Conservation (phyloP, 2,888 invertebrate genomes). For the Drosophila glabriapex region DNA sequence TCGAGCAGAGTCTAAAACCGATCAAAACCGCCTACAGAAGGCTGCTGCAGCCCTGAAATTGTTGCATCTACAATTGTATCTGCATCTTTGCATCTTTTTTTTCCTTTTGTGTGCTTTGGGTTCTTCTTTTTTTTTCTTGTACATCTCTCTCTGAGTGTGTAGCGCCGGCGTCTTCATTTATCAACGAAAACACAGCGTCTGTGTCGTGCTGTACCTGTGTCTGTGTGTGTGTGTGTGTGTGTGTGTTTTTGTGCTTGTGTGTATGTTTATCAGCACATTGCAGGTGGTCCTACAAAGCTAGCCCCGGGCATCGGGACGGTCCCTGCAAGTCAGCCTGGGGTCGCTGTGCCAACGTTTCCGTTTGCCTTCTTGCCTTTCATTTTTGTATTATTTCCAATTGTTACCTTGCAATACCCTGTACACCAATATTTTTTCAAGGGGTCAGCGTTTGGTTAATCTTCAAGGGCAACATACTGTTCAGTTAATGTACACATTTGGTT, state of each 20-base stretch:
- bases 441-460: background rate
- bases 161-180: conserved; percentile 80
- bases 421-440: background rate
- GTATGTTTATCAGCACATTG: conserved; percentile 78
- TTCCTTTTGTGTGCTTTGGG: conserved; percentile 2
- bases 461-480: background rate
- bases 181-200: conserved; percentile 42
- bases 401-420: conserved; percentile 49
- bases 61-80: conserved; percentile 35
- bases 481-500: background rate
- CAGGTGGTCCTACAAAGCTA: conserved; percentile 70
- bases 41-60: conserved; percentile 16
- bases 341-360: conserved; percentile 73
- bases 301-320: conserved; percentile 38
- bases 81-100: conserved; percentile 15
- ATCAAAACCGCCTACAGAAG: conserved; percentile 40
- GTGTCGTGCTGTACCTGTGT: conserved; percentile 7
- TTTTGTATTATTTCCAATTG: conserved; percentile 44
- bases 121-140: conserved; percentile 6
- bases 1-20: conserved; percentile 39
- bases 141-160: conserved; percentile 24
- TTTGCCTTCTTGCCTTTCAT: conserved; percentile 63
- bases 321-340: conserved; percentile 62
- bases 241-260: conserved; percentile 20
- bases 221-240: conserved; percentile 36